These are phyloP conservation scores for Siphlonurus alternatus DNA, from an alignment of 2,888 invertebrate genomes.

Conservation along the genomic window DNA sequence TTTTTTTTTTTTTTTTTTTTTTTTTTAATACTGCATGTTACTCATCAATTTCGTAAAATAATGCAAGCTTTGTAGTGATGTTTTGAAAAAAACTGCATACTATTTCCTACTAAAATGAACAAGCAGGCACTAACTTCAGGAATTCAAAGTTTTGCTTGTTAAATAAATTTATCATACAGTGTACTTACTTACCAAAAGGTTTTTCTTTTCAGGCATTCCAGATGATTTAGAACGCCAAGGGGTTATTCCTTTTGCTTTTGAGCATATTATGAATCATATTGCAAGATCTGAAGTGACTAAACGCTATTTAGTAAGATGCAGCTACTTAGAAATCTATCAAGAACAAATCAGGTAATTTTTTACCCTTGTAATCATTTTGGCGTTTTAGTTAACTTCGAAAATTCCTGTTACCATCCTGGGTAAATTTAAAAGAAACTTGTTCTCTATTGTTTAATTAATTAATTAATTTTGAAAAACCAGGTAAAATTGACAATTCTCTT, in stretches of 20 bases:
- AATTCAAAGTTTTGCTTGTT: too few species aligned
- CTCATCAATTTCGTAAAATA: too few species aligned
- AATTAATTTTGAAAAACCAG: too few species aligned
- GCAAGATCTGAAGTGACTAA: conserved; percentile 67
- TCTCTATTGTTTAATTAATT: too few species aligned
- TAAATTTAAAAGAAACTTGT: neutral
- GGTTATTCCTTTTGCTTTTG: conserved; percentile 90
- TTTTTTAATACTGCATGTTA: too few species aligned
- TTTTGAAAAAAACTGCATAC: neutral
- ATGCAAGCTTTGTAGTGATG: too few species aligned
- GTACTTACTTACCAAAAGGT: too few species aligned
- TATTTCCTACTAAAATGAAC: neutral
- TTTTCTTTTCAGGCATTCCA: conserved; percentile 36
- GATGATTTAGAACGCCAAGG: conserved; percentile 55
- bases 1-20: neutral
- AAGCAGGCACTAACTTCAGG: too few species aligned
- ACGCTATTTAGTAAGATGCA: conserved; percentile 89
- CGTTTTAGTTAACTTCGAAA: neutral
- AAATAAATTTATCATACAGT: too few species aligned
- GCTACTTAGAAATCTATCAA: conserved; percentile 95
- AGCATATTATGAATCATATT: conserved; percentile 94
- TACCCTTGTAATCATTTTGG: neutral
- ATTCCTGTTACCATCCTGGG: too few species aligned
- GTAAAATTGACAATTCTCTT: too few species aligned
- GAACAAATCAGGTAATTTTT: conserved; percentile 55